These are phyloP conservation scores for Entomobrya proxima DNA, from an alignment of 2,888 invertebrate species.

Conservation along the genomic window DNA sequence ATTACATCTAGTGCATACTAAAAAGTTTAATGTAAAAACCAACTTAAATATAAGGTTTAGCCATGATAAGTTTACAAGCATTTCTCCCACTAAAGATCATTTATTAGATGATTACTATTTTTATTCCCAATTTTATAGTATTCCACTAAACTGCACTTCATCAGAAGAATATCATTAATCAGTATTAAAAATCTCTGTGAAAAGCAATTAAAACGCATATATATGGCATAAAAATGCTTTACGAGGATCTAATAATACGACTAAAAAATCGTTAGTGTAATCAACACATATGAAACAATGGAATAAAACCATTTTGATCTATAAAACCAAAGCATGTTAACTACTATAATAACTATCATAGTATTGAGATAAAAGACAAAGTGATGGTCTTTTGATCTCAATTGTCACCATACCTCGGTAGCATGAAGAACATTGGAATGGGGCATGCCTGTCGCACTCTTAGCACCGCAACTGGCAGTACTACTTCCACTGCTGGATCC, in stretches of 20 bases:
- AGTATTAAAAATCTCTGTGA: neutral
- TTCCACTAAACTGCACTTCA: neutral
- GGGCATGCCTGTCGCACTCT: slow-evolving; percentile 67
- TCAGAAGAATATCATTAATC: neutral
- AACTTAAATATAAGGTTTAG: no score
- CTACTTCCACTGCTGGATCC: slow-evolving; percentile 81
- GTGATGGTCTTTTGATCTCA: neutral
- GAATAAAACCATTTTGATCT: no score
- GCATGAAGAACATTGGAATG: slow-evolving; percentile 72
- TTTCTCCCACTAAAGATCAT: neutral
- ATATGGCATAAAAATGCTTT: neutral
- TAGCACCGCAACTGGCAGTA: slow-evolving; percentile 73
- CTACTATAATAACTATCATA: no score
- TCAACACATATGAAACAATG: no score
- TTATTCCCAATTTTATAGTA: neutral
- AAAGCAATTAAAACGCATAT: neutral
- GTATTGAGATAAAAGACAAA: no score
- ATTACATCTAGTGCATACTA: no score
- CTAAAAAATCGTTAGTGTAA: no score
- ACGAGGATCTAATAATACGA: slow-evolving; percentile 5
- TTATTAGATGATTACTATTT: neutral
- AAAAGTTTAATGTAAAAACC: neutral
- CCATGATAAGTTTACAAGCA: no score
- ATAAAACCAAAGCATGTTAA: no score
- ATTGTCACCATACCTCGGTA: slow-evolving; percentile 65